Percentiles rank a stretch among this genome's conserved stretches.
Evolutionary conservation across 2,888 invertebrate genomes (phyloP).

Genomic region (Stegophylla sp.): DNA sequence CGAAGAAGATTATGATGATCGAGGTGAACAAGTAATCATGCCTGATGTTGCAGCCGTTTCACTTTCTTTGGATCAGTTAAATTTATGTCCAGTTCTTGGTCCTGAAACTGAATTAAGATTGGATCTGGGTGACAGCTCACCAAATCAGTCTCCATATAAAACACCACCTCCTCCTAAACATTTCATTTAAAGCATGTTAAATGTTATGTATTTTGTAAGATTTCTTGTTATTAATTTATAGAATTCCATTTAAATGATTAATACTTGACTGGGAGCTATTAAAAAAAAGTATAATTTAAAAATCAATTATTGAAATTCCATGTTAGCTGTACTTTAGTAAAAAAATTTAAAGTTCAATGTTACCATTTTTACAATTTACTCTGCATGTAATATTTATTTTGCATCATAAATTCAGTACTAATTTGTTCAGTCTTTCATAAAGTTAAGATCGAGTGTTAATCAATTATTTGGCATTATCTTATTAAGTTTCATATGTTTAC

Average conservation of each 20-base stretch:
- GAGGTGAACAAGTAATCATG: conserved; percentile 50
- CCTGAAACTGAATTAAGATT: conserved; percentile 51
- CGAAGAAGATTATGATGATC: conserved; percentile 41
- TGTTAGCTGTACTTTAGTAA: neutral
- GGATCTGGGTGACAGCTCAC: conserved; percentile 47
- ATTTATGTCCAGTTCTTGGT: conserved; percentile 48
- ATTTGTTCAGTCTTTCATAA: neutral
- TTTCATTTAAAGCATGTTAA: conserved; percentile 43
- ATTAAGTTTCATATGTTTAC: conserved; percentile 51
- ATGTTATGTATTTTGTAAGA: conserved; percentile 25
- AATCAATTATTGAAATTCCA: conserved; percentile 1
- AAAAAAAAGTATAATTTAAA: neutral
- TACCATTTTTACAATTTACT: neutral
- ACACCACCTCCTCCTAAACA: conserved; percentile 58
- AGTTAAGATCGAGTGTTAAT: conserved; percentile 5
- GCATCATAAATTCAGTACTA: neutral
- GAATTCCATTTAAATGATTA: conserved; percentile 12
- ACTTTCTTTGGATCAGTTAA: conserved; percentile 52
- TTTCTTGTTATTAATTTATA: conserved; percentile 23
- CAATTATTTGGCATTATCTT: conserved; percentile 29
- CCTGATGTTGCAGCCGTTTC: conserved; percentile 57
- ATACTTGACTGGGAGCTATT: neutral
- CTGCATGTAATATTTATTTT: conserved; percentile 3
- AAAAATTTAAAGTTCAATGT: neutral
- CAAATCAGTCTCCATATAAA: conserved; percentile 56